Evolutionary conservation across 2,888 invertebrate genomes (phyloP).

Genomic region (Lasioglossum figueresi): DNA sequence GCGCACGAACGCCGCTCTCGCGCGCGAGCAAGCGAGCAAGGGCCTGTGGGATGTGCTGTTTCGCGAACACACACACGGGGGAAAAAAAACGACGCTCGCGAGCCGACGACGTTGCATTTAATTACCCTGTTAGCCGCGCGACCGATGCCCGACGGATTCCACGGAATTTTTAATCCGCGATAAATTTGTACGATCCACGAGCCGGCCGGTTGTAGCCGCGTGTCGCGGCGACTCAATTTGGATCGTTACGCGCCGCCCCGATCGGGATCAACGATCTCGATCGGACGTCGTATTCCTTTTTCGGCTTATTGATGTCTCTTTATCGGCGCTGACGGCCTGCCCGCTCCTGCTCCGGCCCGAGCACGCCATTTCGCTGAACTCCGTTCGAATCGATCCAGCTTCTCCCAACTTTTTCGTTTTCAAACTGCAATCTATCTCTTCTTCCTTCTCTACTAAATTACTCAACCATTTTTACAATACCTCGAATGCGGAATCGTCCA

Average conservation of each 20-base stretch:
- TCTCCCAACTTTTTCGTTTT: neutral
- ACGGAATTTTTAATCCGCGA: slow-evolving; percentile 59
- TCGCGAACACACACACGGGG: slow-evolving; percentile 45
- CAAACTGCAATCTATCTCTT: neutral
- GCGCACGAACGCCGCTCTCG: neutral
- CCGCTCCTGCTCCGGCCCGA: neutral
- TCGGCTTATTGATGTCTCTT: slow-evolving; percentile 47
- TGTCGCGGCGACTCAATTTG: slow-evolving; percentile 42
- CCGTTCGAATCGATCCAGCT: neutral
- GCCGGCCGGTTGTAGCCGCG: slow-evolving; percentile 21
- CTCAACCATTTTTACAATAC: neutral
- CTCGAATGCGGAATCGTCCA: neutral
- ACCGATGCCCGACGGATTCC: slow-evolving; percentile 45
- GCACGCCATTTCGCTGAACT: neutral
- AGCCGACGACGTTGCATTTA: slow-evolving; percentile 49
- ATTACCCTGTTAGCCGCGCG: slow-evolving; percentile 50
- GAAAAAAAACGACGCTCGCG: neutral
- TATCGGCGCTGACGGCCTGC: slow-evolving; percentile 35
- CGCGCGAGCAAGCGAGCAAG: slow-evolving; percentile 10
- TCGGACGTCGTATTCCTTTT: slow-evolving; percentile 39
- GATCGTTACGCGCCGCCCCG: slow-evolving; percentile 26
- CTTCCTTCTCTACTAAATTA: neutral
- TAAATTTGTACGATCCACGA: slow-evolving; percentile 40
- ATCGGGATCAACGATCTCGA: slow-evolving; percentile 43
- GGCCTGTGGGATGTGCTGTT: slow-evolving; percentile 27